A percentile compares a stretch with the other conserved stretches of the same genome.
Evolutionary conservation across 2,797 vertebrate species (phyloP).

Genomic region (Lycodopsis pacificus): DNA sequence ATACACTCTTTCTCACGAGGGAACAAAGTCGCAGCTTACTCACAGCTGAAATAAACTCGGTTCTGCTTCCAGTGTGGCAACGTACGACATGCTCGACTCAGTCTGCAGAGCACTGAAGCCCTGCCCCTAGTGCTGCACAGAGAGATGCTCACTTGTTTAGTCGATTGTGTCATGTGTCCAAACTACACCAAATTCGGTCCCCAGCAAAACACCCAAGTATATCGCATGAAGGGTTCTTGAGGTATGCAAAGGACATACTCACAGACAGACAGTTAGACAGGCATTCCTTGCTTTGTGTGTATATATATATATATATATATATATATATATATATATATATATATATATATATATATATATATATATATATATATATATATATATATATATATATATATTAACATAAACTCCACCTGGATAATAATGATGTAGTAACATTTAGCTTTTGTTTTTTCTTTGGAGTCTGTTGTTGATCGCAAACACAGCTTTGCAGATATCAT

Average conservation of each 20-base stretch:
- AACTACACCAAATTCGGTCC: background rate
- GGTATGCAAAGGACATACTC: background rate
- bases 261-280: background rate
- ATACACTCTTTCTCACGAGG: background rate
- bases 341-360: background rate
- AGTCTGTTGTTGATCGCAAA: conserved; percentile 35
- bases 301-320: background rate
- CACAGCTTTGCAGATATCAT: conserved; percentile 5
- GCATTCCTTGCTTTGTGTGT: background rate
- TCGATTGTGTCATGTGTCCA: background rate
- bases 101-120: background rate
- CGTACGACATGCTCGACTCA: background rate
- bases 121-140: background rate
- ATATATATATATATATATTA: background rate
- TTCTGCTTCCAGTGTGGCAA: background rate
- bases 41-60: background rate
- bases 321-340: background rate
- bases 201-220: background rate
- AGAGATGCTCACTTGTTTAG: background rate
- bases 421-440: background rate
- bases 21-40: background rate
- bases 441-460: background rate
- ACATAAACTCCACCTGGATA: conserved; percentile 3
- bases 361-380: too few relatives aligned
- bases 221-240: background rate